Conservation (phyloP, 2,888 invertebrate species). For the Agonopterix arenella region DNA sequence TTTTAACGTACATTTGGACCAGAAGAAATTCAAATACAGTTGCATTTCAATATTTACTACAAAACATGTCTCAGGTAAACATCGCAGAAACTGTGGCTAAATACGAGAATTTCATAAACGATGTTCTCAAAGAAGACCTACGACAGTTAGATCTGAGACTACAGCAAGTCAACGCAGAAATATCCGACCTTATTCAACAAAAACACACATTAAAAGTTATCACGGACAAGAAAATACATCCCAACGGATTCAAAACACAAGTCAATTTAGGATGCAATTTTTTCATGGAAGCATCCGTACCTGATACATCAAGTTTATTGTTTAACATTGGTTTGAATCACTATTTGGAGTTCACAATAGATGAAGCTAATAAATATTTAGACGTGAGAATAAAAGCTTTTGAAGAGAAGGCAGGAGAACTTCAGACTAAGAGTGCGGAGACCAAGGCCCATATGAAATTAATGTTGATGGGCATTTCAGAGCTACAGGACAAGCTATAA, state of each 20-base stretch:
- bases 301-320: conserved; percentile 80
- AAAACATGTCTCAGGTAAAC: conserved; percentile 32
- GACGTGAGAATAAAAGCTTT: conserved; percentile 81
- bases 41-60: no score
- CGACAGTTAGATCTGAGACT: conserved; percentile 76
- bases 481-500: conserved; percentile 54
- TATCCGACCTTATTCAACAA: conserved; percentile 84
- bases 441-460: conserved; percentile 88
- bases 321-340: conserved; percentile 86
- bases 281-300: conserved; percentile 86
- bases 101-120: conserved; percentile 87
- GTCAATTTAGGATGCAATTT: conserved; percentile 91
- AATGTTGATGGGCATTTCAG: conserved; percentile 82
- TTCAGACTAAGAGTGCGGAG: conserved; percentile 81
- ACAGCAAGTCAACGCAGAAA: conserved; percentile 79
- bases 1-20: no score
- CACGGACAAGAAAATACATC: conserved; percentile 68
- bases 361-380: conserved; percentile 84
- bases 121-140: conserved; percentile 84
- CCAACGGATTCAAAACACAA: conserved; percentile 61
- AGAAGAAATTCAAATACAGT: no score
- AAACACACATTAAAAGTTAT: conserved; percentile 83
- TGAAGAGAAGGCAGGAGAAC: conserved; percentile 77
- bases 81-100: conserved; percentile 38
- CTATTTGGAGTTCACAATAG: conserved; percentile 82